These are phyloP conservation scores for Drosophila pandora DNA, from an alignment of 1,140 invertebrate species.

Conservation along the genomic window DNA sequence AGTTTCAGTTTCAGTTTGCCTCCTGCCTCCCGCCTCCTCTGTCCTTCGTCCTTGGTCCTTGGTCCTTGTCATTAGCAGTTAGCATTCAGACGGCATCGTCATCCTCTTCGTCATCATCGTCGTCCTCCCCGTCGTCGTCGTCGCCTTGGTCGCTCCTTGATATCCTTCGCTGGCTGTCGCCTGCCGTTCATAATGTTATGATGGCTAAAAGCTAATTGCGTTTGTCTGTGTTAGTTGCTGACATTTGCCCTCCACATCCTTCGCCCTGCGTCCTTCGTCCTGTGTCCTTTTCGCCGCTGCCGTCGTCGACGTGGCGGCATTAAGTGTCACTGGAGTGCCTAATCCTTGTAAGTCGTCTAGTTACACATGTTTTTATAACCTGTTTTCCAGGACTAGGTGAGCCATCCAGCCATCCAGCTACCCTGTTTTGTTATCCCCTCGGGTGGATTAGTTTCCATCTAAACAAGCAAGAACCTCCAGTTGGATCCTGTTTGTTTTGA, in stretches of 20 bases:
- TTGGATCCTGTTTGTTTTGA: neutral
- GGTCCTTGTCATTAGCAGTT: constrained; percentile 72
- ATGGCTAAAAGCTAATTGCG: constrained; percentile 81
- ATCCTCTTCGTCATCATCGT: constrained; percentile 26
- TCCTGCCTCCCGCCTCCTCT: constrained; percentile 6
- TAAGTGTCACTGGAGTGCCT: constrained; percentile 81
- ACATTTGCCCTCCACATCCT: constrained; percentile 56
- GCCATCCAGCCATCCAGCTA: constrained; percentile 1
- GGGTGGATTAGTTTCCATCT: constrained; percentile 45
- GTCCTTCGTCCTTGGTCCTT: constrained; percentile 29
- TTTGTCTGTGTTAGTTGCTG: constrained; percentile 71
- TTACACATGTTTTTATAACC: constrained; percentile 82
- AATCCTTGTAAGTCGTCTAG: constrained; percentile 80
- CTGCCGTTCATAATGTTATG: constrained; percentile 78
- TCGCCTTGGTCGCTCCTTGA: neutral
- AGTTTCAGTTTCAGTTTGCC: constrained; percentile 21
- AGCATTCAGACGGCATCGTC: constrained; percentile 51
- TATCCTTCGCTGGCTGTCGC: constrained; percentile 54
- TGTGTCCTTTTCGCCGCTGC: constrained; percentile 7
- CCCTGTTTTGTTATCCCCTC: constrained; percentile 34
- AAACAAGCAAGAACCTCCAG: neutral
- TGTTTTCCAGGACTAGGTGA: constrained; percentile 20
- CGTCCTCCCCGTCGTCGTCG: neutral
- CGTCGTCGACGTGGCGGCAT: constrained; percentile 52
- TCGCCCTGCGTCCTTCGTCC: neutral